Evolutionary conservation across 2,888 invertebrate genomes (phyloP).

Genomic region (Sycophila texana): DNA sequence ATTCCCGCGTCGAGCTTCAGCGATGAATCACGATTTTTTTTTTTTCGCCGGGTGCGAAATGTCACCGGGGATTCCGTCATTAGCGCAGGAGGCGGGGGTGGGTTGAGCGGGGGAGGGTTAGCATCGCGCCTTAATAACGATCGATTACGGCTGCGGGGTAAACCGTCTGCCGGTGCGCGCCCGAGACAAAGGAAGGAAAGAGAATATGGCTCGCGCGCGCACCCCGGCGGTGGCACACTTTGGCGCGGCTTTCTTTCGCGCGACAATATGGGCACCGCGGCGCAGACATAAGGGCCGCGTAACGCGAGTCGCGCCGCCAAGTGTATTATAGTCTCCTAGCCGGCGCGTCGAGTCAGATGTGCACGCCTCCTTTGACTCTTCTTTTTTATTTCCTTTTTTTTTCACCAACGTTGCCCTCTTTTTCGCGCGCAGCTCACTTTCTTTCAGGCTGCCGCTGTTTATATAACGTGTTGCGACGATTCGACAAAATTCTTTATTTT

Average conservation of each 20-base stretch:
- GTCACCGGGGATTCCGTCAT: too few species aligned
- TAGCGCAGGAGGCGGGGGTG: too few species aligned
- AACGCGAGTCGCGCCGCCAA: constrained; percentile 66
- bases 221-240: constrained; percentile 62
- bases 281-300: constrained; percentile 56
- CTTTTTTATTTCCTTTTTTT: not conserved
- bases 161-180: too few species aligned
- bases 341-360: constrained; percentile 32
- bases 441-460: not conserved
- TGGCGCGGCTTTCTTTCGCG: constrained; percentile 62
- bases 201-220: not conserved
- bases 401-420: not conserved
- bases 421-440: not conserved
- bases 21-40: too few species aligned
- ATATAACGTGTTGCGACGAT: too few species aligned
- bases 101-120: too few species aligned
- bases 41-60: too few species aligned
- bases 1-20: too few species aligned
- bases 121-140: not conserved
- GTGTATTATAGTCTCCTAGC: constrained; percentile 66
- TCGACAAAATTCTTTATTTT: not conserved
- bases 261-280: constrained; percentile 62
- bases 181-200: not conserved
- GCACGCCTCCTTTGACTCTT: not conserved
- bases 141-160: not conserved